Evolutionary conservation across 1,140 invertebrate species (phyloP).

Genomic region (Bombus impatiens): DNA sequence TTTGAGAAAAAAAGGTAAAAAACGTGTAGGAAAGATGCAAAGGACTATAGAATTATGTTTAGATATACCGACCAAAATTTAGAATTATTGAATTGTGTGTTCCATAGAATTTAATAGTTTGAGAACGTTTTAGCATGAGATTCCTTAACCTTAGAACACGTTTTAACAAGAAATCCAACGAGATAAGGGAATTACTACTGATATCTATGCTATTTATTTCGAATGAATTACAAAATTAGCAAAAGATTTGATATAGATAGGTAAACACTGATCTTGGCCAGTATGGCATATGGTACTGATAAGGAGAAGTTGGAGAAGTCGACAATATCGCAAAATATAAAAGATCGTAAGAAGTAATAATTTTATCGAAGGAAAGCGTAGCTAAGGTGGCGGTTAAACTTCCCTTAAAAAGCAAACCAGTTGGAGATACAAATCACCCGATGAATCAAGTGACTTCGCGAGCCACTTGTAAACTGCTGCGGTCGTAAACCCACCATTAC

Average conservation of each 20-base stretch:
- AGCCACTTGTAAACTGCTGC: constrained; percentile 44
- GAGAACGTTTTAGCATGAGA: not conserved
- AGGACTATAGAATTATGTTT: not conserved
- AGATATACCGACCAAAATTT: not conserved
- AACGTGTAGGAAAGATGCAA: not conserved
- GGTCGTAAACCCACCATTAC: constrained; percentile 49
- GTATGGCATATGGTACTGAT: no score
- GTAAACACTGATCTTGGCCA: no score
- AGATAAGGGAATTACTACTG: not conserved
- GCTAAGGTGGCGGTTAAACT: not conserved
- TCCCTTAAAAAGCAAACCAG: constrained; percentile 37
- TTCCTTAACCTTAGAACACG: not conserved
- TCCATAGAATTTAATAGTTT: not conserved
- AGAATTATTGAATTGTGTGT: not conserved
- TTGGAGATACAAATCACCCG: constrained; percentile 15
- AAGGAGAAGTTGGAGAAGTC: not conserved
- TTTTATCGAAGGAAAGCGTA: constrained; percentile 1
- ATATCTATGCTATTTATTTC: not conserved
- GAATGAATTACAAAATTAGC: not conserved
- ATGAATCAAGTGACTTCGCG: constrained; percentile 43
- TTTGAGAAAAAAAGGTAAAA: not conserved
- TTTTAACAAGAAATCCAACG: not conserved
- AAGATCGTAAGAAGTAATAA: not conserved
- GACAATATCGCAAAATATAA: not conserved
- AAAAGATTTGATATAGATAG: no score